phyloP scores from a whole-genome alignment of 2,888 invertebrate genomes.

The Galerucella pusilla region DNA sequence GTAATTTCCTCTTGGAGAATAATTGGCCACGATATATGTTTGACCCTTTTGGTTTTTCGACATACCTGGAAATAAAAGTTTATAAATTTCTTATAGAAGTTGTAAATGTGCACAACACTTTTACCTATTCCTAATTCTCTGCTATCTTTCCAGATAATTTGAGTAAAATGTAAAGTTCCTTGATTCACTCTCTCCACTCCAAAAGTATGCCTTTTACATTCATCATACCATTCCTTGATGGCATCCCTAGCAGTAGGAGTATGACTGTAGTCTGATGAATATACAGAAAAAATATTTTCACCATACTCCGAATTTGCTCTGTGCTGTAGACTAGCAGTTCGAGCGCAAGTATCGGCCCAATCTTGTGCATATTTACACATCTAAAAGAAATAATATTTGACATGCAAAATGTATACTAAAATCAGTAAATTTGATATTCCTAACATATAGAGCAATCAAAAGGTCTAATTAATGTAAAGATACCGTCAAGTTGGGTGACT shows the following conservation, averaged over 20 bases:
- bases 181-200: constrained; percentile 68
- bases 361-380: constrained; percentile 74
- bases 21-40: constrained; percentile 87
- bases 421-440: too few relatives aligned
- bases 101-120: background rate
- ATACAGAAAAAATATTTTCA: constrained; percentile 71
- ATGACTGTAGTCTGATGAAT: constrained; percentile 68
- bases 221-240: constrained; percentile 71
- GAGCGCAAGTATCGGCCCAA: constrained; percentile 78
- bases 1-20: constrained; percentile 85
- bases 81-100: background rate
- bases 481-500: too few relatives aligned
- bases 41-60: constrained; percentile 80
- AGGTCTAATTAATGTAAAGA: background rate
- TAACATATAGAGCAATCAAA: too few relatives aligned
- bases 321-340: constrained; percentile 73
- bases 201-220: constrained; percentile 68
- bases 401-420: too few relatives aligned
- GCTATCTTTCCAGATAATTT: constrained; percentile 78
- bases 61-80: constrained; percentile 55
- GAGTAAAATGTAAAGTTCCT: constrained; percentile 64
- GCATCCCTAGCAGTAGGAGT: constrained; percentile 68
- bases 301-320: constrained; percentile 73
- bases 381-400: constrained; percentile 57
- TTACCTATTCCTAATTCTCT: constrained; percentile 77